Conservation (phyloP, 2,797 vertebrate species). For the Channallabes apus region DNA sequence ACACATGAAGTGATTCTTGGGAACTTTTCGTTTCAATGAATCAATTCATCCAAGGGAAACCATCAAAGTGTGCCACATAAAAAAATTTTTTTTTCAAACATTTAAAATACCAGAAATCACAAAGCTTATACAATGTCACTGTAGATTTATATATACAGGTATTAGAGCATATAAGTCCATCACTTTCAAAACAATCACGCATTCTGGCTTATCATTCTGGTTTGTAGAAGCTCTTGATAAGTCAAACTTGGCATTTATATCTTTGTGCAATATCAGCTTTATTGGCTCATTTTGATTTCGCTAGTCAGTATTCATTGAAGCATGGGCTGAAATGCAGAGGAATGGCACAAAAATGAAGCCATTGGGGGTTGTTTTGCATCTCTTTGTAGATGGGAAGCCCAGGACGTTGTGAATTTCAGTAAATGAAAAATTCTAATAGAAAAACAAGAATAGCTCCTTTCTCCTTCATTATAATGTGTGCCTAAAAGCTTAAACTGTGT, state of each 20-base stretch:
- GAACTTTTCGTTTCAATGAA: neutral
- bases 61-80: neutral
- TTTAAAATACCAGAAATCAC: neutral
- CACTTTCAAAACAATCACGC: neutral
- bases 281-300: neutral
- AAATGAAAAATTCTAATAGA: neutral
- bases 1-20: neutral
- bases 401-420: neutral
- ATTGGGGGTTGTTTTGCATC: neutral
- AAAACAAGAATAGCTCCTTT: neutral
- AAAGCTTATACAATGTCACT: neutral
- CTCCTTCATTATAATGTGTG: neutral
- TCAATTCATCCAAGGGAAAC: neutral
- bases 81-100: neutral
- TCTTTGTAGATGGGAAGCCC: neutral
- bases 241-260: neutral
- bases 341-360: neutral
- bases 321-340: neutral
- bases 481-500: conserved; percentile 7
- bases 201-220: neutral
- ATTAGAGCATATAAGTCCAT: neutral
- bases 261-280: neutral
- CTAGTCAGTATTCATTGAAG: neutral
- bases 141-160: neutral
- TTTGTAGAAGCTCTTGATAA: neutral